These are phyloP conservation scores for Drosophila yooni DNA, from an alignment of 2,888 invertebrate species.

Conservation along the genomic window DNA sequence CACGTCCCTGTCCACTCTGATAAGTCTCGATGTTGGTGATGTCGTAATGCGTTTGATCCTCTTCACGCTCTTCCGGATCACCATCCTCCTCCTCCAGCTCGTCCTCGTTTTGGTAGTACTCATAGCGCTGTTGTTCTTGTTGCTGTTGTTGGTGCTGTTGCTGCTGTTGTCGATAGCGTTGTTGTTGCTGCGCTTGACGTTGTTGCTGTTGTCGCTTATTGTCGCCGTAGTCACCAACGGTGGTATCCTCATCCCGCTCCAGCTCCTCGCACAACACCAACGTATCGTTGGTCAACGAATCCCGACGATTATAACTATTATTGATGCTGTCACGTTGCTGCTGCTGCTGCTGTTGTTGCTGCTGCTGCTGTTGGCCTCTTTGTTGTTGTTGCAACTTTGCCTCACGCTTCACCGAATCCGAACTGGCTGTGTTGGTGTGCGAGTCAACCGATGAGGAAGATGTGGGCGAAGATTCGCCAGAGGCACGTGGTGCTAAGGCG, in stretches of 20 bases:
- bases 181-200: constrained; percentile 61
- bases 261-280: constrained; percentile 82
- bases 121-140: constrained; percentile 74
- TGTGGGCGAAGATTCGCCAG: constrained; percentile 85
- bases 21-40: constrained; percentile 83
- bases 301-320: constrained; percentile 83
- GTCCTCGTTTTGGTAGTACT: constrained; percentile 79
- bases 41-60: constrained; percentile 83
- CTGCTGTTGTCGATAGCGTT: constrained; percentile 47
- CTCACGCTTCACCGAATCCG: constrained; percentile 82
- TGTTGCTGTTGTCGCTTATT: constrained; percentile 65
- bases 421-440: constrained; percentile 81
- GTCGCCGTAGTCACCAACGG: constrained; percentile 66
- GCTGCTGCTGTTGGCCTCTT: constrained; percentile 59
- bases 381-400: constrained; percentile 52
- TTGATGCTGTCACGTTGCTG: constrained; percentile 82
- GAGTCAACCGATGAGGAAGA: constrained; percentile 85
- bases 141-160: constrained; percentile 63
- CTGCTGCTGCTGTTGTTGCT: constrained; percentile 61
- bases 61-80: constrained; percentile 79
- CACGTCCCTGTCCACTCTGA: constrained; percentile 74
- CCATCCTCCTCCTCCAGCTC: constrained; percentile 63
- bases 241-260: constrained; percentile 79
- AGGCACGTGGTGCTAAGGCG: constrained; percentile 84
- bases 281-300: constrained; percentile 83